Percentiles rank a stretch among this genome's conserved stretches.
These are phyloP conservation scores for Teinopalpus imperialis DNA, from an alignment of 2,888 invertebrate genomes.

Conservation along the genomic window DNA sequence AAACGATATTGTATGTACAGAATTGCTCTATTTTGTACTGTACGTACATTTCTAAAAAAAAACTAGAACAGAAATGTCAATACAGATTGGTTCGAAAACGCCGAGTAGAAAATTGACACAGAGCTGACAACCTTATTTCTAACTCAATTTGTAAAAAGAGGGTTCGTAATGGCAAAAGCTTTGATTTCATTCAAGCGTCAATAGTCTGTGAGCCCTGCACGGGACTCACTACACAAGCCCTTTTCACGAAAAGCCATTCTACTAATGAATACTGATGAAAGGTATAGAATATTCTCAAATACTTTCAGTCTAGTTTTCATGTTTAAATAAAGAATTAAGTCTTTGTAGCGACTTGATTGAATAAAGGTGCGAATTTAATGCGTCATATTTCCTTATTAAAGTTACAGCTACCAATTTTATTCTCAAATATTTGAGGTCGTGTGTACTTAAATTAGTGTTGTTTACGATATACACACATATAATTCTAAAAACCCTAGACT, in stretches of 20 bases:
- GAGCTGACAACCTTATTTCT: slow-evolving; percentile 46
- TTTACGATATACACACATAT: no score
- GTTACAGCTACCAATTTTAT: no score
- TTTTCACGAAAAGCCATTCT: slow-evolving; percentile 20
- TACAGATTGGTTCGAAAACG: slow-evolving; percentile 10
- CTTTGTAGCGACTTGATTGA: no score
- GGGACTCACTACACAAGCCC: slow-evolving; percentile 16
- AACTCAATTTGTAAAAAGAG: slow-evolving; percentile 58
- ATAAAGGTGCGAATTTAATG: no score
- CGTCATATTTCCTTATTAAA: no score
- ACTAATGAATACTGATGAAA: slow-evolving; percentile 23
- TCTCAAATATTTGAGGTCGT: no score
- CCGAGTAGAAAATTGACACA: slow-evolving; percentile 27
- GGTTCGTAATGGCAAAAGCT: slow-evolving; percentile 45
- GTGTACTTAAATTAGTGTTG: no score
- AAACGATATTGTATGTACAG: no score
- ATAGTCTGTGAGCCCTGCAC: slow-evolving; percentile 19
- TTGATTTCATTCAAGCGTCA: slow-evolving; percentile 46
- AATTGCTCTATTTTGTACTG: no score
- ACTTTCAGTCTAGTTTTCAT: neutral
- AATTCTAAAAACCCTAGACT: no score
- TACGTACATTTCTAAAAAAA: no score
- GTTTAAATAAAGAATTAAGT: slow-evolving; percentile 1
- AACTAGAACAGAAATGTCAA: slow-evolving; percentile 1
- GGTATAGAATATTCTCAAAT: slow-evolving; percentile 16